Evolutionary conservation across 35 echinoderm and acorn worm genomes (phyloP).

Genomic region (Diadema setosum): DNA sequence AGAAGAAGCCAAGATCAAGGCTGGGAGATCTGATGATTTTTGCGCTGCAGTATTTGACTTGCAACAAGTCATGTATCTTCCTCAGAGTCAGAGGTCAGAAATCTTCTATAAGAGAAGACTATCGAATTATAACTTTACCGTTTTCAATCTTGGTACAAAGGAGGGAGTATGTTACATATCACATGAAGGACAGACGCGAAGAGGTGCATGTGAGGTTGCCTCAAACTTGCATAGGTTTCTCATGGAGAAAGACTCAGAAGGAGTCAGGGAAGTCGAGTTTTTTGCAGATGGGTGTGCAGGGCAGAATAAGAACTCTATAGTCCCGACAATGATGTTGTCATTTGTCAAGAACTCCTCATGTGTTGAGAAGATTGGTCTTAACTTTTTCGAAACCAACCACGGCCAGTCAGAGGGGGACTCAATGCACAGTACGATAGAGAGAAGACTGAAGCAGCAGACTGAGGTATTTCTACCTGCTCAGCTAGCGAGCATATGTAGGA

Average conservation of each 20-base stretch:
- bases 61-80: constrained; percentile 64
- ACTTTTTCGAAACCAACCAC: constrained; percentile 60
- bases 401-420: constrained; percentile 65
- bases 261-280: constrained; percentile 30
- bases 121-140: constrained; percentile 57
- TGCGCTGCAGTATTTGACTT: constrained; percentile 32
- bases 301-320: constrained; percentile 70
- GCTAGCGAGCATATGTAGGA: background rate
- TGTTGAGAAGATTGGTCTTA: constrained; percentile 35
- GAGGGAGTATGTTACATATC: constrained; percentile 38
- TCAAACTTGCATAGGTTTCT: constrained; percentile 30
- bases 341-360: constrained; percentile 27
- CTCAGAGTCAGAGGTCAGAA: constrained; percentile 30
- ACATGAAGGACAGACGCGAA: constrained; percentile 38
- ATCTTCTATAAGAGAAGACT: constrained; percentile 63
- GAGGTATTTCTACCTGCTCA: constrained; percentile 18
- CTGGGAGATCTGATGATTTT: background rate
- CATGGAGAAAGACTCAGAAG: constrained; percentile 2
- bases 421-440: constrained; percentile 74
- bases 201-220: constrained; percentile 45
- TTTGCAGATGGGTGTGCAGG: constrained; percentile 71
- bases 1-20: constrained; percentile 3
- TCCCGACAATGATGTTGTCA: constrained; percentile 65
- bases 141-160: constrained; percentile 44
- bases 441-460: background rate